Evolutionary conservation across 2,888 invertebrate genomes (phyloP), one percentile per base, ranked within the genome.

Genomic region (Macropis europaea): DNA sequence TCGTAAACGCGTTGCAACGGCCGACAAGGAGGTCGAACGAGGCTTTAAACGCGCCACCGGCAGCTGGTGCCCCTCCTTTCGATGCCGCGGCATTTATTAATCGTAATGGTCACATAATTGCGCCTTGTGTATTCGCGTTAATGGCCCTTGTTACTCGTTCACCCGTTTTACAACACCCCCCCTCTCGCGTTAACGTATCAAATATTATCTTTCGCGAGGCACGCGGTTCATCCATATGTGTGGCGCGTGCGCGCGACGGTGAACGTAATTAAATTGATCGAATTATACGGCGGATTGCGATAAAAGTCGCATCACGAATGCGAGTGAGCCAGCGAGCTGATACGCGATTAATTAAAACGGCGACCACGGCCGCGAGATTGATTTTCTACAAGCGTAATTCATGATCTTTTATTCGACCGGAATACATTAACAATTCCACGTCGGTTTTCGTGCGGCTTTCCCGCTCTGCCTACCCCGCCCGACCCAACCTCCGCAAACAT

Each of bases 81-180:
- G 67, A 60, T 48, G 60, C 48, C 34, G 53, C n/a, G n/a, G n/a
- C 63, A 50, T 67, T 77, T 74, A 74, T 77, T 77, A 73, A 77
- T 78, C 57, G 43, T 61, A 59, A 78, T 61, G 48, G 60, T 64
- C 34, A 30, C 36, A 38, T 78, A 77, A 77, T 77, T 74, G 57
- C 62, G 43, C 47, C 62, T 61, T 52, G 56, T 22, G 40, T 43
- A 32, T 36, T 45, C 32, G 32, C 7, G 48, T 67, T 52, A 38
- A 62, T 53, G 34, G 19, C 56, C 45, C 28, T 61, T 45, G 34
- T 71, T 61, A 42, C 61, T 56, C 69, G 54, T 32, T 34, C 52
- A 34, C 47, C 68, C 42, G 38, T 54, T 70, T 67, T 24, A 53
- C 53, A 26, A 53, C 34, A 15, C 13, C 22, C 30, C 47, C 60